Evolutionary conservation across 2,888 invertebrate species (phyloP).

Genomic region (Volucella inflata): DNA sequence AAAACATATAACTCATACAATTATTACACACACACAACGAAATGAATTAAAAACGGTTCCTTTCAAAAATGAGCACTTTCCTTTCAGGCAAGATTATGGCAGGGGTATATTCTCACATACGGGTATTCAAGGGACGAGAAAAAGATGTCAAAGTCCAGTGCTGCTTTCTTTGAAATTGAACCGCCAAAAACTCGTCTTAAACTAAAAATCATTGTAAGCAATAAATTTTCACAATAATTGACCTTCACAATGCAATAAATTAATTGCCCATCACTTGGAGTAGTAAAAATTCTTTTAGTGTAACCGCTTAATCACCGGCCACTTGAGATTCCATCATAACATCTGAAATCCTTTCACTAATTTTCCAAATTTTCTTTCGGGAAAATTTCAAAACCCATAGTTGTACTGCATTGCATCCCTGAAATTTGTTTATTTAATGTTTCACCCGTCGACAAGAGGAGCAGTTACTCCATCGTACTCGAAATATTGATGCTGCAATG

Average conservation of each 20-base stretch:
- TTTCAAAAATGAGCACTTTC: too few species aligned
- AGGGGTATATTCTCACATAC: too few species aligned
- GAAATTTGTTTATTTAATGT: slow-evolving; percentile 72
- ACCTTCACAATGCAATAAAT: slow-evolving; percentile 47
- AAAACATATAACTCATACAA: too few species aligned
- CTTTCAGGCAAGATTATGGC: too few species aligned
- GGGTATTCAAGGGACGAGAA: too few species aligned
- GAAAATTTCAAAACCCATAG: slow-evolving; percentile 27
- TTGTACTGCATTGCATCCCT: slow-evolving; percentile 25
- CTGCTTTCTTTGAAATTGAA: neutral
- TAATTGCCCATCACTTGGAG: slow-evolving; percentile 33
- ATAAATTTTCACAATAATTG: slow-evolving; percentile 66
- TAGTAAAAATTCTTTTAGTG: slow-evolving; percentile 47
- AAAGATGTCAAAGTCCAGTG: too few species aligned
- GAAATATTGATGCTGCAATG: slow-evolving; percentile 42
- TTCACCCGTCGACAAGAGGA: slow-evolving; percentile 54
- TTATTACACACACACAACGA: too few species aligned
- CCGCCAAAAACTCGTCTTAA: neutral
- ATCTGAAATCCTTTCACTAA: slow-evolving; percentile 66
- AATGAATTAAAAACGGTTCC: too few species aligned
- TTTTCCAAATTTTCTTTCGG: slow-evolving; percentile 15
- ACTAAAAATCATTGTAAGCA: slow-evolving; percentile 7
- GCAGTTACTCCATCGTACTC: slow-evolving; percentile 20
- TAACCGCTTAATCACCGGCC: slow-evolving; percentile 52
- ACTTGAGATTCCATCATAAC: slow-evolving; percentile 64